Percentiles rank a stretch among this genome's conserved stretches.
Evolutionary conservation across 2,113 vertebrate genomes (phyloP).

Genomic region (Mungos mungo): DNA sequence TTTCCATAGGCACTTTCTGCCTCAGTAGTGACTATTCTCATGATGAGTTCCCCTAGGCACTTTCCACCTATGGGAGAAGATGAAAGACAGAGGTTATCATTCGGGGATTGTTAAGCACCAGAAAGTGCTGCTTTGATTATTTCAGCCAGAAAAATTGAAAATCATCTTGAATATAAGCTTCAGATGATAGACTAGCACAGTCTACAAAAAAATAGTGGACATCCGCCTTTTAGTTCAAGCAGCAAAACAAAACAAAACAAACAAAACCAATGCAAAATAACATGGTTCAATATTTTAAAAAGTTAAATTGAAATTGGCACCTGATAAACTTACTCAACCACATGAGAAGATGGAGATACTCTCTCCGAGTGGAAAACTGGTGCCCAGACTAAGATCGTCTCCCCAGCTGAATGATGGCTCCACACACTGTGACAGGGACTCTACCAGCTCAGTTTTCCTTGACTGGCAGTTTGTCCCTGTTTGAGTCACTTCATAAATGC

Average conservation of each 20-base stretch:
- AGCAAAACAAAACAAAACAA: not conserved
- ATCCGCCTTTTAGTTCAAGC: not conserved
- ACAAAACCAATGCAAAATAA: not conserved
- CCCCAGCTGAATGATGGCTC: not conserved
- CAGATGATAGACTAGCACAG: not conserved
- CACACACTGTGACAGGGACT: accelerated
- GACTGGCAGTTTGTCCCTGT: not conserved
- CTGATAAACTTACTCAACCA: not conserved
- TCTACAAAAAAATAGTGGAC: not conserved
- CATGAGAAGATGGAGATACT: not conserved
- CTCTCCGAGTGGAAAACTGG: not conserved
- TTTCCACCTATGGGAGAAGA: not conserved
- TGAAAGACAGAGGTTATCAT: not conserved
- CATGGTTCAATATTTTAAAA: not conserved
- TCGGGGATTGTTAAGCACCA: not conserved
- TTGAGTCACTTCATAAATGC: not conserved
- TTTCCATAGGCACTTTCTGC: not conserved
- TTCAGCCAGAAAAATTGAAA: not conserved
- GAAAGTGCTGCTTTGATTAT: not conserved
- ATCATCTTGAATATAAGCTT: not conserved
- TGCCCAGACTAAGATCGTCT: accelerated
- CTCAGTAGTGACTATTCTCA: not conserved
- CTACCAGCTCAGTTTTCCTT: not conserved
- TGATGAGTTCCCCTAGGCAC: not conserved
- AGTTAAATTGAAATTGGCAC: not conserved